Percentiles rank a stretch among this genome's conserved stretches.
phyloP scores from a whole-genome alignment of 2,797 vertebrate species.

The Taenioides sp. region DNA sequence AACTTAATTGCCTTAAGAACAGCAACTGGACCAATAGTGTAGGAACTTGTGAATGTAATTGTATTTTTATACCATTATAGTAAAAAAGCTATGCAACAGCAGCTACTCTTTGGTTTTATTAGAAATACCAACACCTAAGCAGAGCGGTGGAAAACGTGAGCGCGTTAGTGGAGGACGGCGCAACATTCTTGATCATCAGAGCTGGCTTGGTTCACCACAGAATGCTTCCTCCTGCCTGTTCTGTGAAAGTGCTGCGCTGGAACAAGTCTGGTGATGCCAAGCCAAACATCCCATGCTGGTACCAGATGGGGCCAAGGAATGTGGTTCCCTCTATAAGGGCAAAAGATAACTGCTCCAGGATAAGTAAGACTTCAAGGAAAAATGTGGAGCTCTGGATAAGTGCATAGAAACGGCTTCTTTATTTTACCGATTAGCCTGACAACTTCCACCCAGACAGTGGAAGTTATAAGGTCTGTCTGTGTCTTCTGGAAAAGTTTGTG shows the following conservation, averaged over 20 bases:
- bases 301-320: constrained; percentile 81
- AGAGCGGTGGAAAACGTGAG: constrained; percentile 16
- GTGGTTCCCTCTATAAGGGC: constrained; percentile 66
- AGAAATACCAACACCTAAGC: not conserved
- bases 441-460: not conserved
- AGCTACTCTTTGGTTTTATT: not conserved
- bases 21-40: not conserved
- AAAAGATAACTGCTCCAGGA: constrained; percentile 48
- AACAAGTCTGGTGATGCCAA: constrained; percentile 73
- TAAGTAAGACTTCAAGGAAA: constrained; percentile 22
- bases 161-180: constrained; percentile 46
- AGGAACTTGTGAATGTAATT: not conserved
- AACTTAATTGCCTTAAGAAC: not conserved
- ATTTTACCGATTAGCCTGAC: not conserved
- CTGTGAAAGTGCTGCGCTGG: constrained; percentile 72
- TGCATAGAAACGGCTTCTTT: not conserved
- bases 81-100: not conserved
- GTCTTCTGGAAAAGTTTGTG: constrained; percentile 21
- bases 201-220: constrained; percentile 59
- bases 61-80: not conserved
- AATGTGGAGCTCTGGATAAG: not conserved
- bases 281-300: constrained; percentile 77
- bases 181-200: constrained; percentile 57
- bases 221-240: constrained; percentile 66
- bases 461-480: constrained; percentile 3